phyloP scores from a whole-genome alignment of 2,888 invertebrate genomes.

The Pegoplata infirma region DNA sequence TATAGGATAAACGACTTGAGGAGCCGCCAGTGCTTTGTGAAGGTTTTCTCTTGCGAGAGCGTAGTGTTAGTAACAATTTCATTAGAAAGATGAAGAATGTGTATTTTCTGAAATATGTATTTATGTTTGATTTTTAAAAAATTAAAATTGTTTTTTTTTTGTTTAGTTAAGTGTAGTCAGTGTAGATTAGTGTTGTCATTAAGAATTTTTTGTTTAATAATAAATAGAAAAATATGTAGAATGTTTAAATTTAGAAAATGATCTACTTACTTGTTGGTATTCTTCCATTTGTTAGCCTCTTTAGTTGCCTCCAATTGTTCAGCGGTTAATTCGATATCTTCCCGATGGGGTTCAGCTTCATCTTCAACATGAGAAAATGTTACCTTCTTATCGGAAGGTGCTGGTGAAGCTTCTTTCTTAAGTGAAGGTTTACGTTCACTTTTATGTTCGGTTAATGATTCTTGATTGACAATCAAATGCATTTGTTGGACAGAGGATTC shows the following conservation, averaged over 20 bases:
- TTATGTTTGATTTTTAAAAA: background rate
- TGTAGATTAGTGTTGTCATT: slow-evolving; percentile 19
- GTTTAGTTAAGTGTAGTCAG: background rate
- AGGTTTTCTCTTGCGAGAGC: slow-evolving; percentile 62
- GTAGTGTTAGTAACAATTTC: slow-evolving; percentile 75
- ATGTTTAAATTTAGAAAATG: slow-evolving; percentile 18
- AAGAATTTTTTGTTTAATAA: no score
- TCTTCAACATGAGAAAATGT: slow-evolving; percentile 79
- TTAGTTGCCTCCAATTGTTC: slow-evolving; percentile 72
- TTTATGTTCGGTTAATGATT: slow-evolving; percentile 68
- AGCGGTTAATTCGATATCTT: slow-evolving; percentile 76
- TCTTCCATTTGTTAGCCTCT: slow-evolving; percentile 48
- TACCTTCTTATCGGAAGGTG: slow-evolving; percentile 78
- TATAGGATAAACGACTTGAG: slow-evolving; percentile 24
- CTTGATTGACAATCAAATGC: slow-evolving; percentile 22
- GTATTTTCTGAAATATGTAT: slow-evolving; percentile 70
- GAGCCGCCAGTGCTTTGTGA: slow-evolving; percentile 55
- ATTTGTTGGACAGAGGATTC: background rate
- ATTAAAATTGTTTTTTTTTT: background rate
- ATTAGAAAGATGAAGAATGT: slow-evolving; percentile 70
- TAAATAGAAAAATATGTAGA: slow-evolving; percentile 10
- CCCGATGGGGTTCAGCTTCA: slow-evolving; percentile 75
- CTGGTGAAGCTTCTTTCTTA: slow-evolving; percentile 78
- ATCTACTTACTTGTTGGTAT: slow-evolving; percentile 48
- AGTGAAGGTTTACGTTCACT: slow-evolving; percentile 72